Percentiles rank a stretch among this genome's conserved stretches.
These are phyloP conservation scores for Microcebus ravelobensis DNA, from an alignment of 2,113 vertebrate species.

Conservation along the genomic window DNA sequence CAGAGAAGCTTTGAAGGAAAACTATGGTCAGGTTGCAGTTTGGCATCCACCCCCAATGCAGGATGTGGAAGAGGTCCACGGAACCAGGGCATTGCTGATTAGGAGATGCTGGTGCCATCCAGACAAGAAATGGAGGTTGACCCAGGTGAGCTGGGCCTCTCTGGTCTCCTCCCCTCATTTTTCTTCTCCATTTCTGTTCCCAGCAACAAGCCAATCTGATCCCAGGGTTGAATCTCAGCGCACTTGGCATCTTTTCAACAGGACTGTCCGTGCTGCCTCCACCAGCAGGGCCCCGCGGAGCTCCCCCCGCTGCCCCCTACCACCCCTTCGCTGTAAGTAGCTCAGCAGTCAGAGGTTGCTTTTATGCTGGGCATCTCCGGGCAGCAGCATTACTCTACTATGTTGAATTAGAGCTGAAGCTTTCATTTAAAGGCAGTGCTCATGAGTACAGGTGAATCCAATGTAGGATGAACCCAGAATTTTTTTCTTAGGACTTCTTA, in stretches of 20 bases:
- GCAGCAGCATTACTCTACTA: not conserved
- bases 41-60: not conserved
- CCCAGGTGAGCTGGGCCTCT: not conserved
- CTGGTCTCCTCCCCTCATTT: not conserved
- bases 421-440: not conserved
- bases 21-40: not conserved
- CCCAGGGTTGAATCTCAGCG: constrained; percentile 94
- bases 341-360: not conserved
- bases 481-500: not conserved
- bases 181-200: constrained; percentile 60
- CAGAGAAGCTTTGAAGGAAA: not conserved
- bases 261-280: constrained; percentile 92
- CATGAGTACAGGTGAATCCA: not conserved
- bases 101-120: not conserved
- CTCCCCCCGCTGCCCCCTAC: constrained; percentile 87
- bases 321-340: constrained; percentile 93
- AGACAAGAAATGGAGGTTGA: not conserved
- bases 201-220: constrained; percentile 97
- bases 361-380: not conserved
- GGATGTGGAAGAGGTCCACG: not conserved
- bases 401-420: not conserved
- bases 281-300: constrained; percentile 86
- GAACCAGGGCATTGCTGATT: not conserved
- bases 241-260: constrained; percentile 96
- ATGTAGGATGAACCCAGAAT: not conserved